Conservation (phyloP, 2,113 vertebrate species). For the Castor canadensis region DNA sequence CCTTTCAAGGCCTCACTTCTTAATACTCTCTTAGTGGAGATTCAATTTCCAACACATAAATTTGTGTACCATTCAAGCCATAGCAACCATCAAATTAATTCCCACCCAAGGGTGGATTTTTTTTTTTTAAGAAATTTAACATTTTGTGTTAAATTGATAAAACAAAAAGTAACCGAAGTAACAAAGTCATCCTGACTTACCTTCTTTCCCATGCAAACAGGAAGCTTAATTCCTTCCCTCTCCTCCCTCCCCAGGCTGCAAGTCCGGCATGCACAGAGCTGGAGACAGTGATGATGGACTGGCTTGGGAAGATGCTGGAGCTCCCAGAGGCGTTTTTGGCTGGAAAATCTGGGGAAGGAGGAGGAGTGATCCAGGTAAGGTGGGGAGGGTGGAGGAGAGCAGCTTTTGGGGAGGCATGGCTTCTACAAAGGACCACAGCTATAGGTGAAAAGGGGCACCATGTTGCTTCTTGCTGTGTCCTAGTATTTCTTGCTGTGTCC, state of each 20-base stretch:
- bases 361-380: conserved; percentile 97
- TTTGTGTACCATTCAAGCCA: background rate
- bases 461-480: fast-evolving
- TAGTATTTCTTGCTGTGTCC: background rate
- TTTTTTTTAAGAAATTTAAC: background rate
- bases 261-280: conserved; percentile 97
- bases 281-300: conserved; percentile 97
- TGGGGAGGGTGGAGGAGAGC: fast-evolving
- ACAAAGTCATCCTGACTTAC: fast-evolving
- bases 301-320: conserved; percentile 95
- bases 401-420: fast-evolving
- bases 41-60: background rate
- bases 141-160: background rate
- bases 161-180: too few relatives aligned
- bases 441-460: background rate
- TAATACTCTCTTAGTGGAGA: background rate
- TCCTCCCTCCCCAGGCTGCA: conserved; percentile 85
- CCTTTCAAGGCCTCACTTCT: background rate
- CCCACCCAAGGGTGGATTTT: background rate
- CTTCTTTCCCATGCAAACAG: background rate
- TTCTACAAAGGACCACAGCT: background rate
- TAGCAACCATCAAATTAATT: background rate
- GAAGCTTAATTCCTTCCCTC: background rate
- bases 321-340: conserved; percentile 94
- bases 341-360: conserved; percentile 88